These are phyloP conservation scores for Calephelis perditalis DNA, from an alignment of 2,888 invertebrate species.

Conservation along the genomic window DNA sequence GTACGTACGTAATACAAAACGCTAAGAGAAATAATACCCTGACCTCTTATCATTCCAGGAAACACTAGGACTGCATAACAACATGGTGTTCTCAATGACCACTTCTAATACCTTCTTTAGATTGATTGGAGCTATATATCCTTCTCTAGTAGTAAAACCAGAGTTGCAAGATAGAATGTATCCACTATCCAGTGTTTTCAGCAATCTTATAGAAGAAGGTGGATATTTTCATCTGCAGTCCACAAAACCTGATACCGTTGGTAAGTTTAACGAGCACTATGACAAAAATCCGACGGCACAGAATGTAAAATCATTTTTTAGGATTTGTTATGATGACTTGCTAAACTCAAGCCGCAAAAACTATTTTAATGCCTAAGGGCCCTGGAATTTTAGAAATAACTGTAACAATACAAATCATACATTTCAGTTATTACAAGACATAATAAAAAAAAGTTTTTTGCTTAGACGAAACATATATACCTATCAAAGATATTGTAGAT, in stretches of 20 bases:
- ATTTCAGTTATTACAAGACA: too few species aligned
- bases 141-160: conserved; percentile 73
- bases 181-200: conserved; percentile 37
- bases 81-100: conserved; percentile 70
- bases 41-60: conserved; percentile 43
- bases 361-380: too few species aligned
- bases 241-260: conserved; percentile 91
- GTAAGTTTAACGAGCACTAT: conserved; percentile 50
- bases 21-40: neutral
- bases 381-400: too few species aligned
- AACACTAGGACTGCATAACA: conserved; percentile 77
- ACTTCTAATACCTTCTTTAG: conserved; percentile 41
- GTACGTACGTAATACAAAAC: too few species aligned
- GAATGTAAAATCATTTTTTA: too few species aligned
- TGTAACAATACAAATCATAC: too few species aligned
- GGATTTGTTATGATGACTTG: too few species aligned
- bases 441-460: too few species aligned
- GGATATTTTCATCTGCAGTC: conserved; percentile 83
- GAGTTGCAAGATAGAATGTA: conserved; percentile 46
- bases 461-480: too few species aligned
- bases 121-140: conserved; percentile 71
- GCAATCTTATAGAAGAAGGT: conserved; percentile 39
- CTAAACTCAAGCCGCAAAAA: too few species aligned
- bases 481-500: too few species aligned
- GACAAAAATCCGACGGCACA: too few species aligned